phyloP scores from a whole-genome alignment of 2,888 invertebrate genomes.

The Harpalus rufipes region DNA sequence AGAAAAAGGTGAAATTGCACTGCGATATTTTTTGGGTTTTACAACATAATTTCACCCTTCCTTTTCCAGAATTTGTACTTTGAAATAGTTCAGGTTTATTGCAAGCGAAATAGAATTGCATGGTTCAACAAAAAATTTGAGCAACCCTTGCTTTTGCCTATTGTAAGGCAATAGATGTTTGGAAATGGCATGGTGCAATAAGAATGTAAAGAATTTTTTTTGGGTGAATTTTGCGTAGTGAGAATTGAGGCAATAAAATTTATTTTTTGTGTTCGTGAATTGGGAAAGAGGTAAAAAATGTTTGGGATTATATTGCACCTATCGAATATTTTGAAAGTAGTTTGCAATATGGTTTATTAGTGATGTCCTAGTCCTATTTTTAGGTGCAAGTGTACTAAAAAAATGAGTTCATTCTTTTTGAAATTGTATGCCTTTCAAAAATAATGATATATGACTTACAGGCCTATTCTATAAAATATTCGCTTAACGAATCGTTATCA shows the following conservation, averaged over 20 bases:
- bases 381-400: no score
- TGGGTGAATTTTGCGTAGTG: not conserved
- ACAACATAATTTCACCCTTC: constrained; percentile 49
- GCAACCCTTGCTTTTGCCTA: constrained; percentile 54
- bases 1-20: constrained; percentile 40
- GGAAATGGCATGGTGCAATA: not conserved
- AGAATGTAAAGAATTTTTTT: not conserved
- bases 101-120: constrained; percentile 45
- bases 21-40: constrained; percentile 31
- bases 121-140: constrained; percentile 21
- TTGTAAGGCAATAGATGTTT: constrained; percentile 26
- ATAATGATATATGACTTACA: no score
- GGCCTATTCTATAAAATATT: no score
- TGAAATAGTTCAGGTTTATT: constrained; percentile 46
- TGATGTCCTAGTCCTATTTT: no score
- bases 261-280: not conserved
- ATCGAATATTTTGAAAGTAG: no score
- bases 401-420: no score
- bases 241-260: not conserved
- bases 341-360: no score
- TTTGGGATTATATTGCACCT: not conserved
- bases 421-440: no score
- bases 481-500: no score
- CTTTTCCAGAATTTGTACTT: constrained; percentile 25
- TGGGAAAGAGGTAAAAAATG: not conserved